Base-by-base conservation (phyloP, 35 echinoderm and acorn worm genomes). In the Anneissia japonica region DNA sequence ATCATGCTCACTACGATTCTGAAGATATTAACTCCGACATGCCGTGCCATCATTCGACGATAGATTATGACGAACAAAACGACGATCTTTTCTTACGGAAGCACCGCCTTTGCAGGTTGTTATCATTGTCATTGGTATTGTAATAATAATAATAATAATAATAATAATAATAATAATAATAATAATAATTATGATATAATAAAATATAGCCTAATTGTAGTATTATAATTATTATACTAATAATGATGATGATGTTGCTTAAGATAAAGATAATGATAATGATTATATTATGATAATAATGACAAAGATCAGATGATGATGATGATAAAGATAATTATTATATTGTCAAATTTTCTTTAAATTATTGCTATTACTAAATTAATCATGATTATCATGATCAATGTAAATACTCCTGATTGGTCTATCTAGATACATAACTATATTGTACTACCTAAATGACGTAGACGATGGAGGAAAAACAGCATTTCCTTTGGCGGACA, bases 401-500 rank as follows among this genome's bases (percentile, higher is more conserved):
- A 14, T 64, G 28, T 64, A 14, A 64, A 14, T 64, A 64, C 28
- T 64, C 28, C 13, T 64, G 13, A 77, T 32, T 12, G 32, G 12
- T 77, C 10, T 77, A 13, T 11, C 12, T 56, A 84, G 82, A 33
- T 64, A 84, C 34, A 72, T 64, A 46, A 64, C 41, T 19, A 84
- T 64, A 6, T 36, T 84, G 30, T 73, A 51, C 72, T 64, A 84
- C 34, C 41, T 84, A 31, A 64, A 73, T 84, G 55, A 84, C 35
- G 55, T 84, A 1, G 41, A 51, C 3, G 82, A 79, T 11, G 94
- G 94, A 16, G 94, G 94, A 5, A 75, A 97, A 73, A 97, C 94
- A 19, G 94, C 94, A 10, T 97, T 97, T 75, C 94, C 94, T n/a
- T 34, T 92, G 1, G 94, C 94, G 17, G 85, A 91, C 46, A 97